Evolutionary conservation across 2,113 vertebrate genomes (phyloP), one percentile per base, ranked within the genome.

Genomic region (Chascanopsetta lugubris): DNA sequence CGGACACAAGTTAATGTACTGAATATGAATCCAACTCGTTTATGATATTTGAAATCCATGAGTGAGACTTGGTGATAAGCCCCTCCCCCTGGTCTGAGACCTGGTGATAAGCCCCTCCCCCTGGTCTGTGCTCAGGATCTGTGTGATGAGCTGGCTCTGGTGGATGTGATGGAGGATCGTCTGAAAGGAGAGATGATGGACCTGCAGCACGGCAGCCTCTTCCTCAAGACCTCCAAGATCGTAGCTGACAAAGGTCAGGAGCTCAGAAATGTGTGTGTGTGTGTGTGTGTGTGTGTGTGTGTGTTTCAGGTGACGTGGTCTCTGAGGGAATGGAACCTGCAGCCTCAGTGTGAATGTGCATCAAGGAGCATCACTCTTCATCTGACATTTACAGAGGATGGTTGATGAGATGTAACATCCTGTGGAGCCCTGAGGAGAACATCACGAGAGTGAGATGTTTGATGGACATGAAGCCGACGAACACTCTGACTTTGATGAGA

Each of bases 161-260:
- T 99, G 45, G 97, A 99, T 46, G 97, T 99, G 78, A 66, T 99
- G 69, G 97, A 98, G 88, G 97, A 99, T 71, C 96, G 94, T 60
- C 93, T 99, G n/a, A 97, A 94, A 74, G 97, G 97, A 27, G 97
- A 99, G 81, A 94, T 97, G 96, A 94, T 99, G 96, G 97, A 98
- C 66, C 91, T 99, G 36, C 96, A 97, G 82, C 97, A 99, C 0
- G 97, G 96, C 36, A 96, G 95, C 56, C 82, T 99, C 51, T 99
- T 99, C 87, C 95, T 99, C 48, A 96, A 93, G 62, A 96, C 95
- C 3, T 91, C 95, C 46, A 98, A 95, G 86, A 98, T 99, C 0
- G 88, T 95, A 2, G 96, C 96, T 2, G 94, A 94, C 85, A 98
- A 98, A 94, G 96, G 96, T 98, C 68, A 50, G 67, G 5, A 26